Base-by-base conservation (phyloP, 2,797 vertebrate genomes). In the Discoglossus pictus region DNA sequence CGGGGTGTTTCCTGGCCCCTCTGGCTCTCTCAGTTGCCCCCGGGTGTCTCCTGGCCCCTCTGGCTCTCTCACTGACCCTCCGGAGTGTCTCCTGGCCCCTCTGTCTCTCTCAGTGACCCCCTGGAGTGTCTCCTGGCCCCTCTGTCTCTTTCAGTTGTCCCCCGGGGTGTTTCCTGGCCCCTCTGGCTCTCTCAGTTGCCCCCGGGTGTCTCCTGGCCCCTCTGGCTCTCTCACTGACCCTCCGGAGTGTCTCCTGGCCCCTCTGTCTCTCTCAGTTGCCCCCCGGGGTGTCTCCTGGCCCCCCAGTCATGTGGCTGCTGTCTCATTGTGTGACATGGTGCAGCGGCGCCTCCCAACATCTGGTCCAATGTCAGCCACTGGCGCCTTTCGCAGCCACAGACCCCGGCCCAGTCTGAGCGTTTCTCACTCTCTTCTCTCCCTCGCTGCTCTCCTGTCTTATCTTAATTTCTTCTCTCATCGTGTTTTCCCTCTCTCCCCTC, bases 341-440 rank as follows among this genome's bases (percentile, higher is more conserved):
- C 79, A 75, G 46, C 81, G 87, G 89, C 88, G 87, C 88, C 88
- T 84, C 80, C 74, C 72, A 88, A 89, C 89, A 91, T 91, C 88
- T 90, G 89, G 86, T 89, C 88, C 86, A 80, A 74, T 72, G 87
- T 81, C 86, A 81, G 85, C 72, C 83, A 73, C 87, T 90, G 89
- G 89, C 88, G 88, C 88, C 89, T 79, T 82, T 69, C 85, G 83
- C 83, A 83, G 87, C 88, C 88, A 76, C 89, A 89, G 87, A 79
- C 83, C 88, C 81, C 86, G 79, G 77, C 70, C 25, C 44, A 67
- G 64, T n/a, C n/a, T n/a, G n/a, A n/a, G n/a, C n/a, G n/a, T n/a
- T n/a, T n/a, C n/a, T n/a, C n/a, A n/a, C n/a, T n/a, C n/a, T n/a
- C n/a, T n/a, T n/a, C n/a, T n/a, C n/a, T n/a, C n/a, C n/a, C n/a